These are phyloP conservation scores for Channa striata DNA, from an alignment of 2,797 vertebrate species.

Conservation along the genomic window DNA sequence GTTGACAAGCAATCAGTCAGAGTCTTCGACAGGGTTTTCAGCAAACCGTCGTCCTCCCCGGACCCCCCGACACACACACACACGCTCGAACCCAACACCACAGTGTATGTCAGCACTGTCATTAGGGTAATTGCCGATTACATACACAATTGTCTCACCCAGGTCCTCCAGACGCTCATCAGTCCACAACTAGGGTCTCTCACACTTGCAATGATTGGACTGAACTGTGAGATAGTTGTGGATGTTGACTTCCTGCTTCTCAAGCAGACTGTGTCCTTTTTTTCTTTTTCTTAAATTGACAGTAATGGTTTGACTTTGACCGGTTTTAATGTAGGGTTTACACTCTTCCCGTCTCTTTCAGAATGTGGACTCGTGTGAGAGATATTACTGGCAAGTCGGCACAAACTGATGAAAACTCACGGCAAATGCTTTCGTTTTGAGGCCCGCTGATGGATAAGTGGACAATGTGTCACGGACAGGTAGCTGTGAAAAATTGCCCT, in stretches of 20 bases:
- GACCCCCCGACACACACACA: slow-evolving; percentile 48
- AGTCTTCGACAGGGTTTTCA: slow-evolving; percentile 74
- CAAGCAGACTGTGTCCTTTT: slow-evolving; percentile 14
- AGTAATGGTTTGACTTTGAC: slow-evolving; percentile 22
- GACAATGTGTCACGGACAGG: slow-evolving; percentile 73
- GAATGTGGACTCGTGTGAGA: slow-evolving; percentile 38
- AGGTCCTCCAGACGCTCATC: slow-evolving; percentile 55
- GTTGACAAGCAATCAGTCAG: slow-evolving; percentile 84
- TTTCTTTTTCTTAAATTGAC: slow-evolving; percentile 5
- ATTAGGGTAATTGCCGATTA: slow-evolving; percentile 83
- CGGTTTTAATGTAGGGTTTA: slow-evolving; percentile 34
- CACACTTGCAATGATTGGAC: slow-evolving; percentile 23
- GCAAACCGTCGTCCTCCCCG: slow-evolving; percentile 54
- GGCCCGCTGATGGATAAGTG: slow-evolving; percentile 73
- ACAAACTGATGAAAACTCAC: slow-evolving; percentile 62
- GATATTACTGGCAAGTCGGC: slow-evolving; percentile 41
- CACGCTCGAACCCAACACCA: slow-evolving; percentile 64
- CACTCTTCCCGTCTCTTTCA: slow-evolving; percentile 10
- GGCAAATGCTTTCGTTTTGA: slow-evolving; percentile 70
- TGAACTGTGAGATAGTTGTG: slow-evolving; percentile 12
- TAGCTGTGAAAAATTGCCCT: slow-evolving; percentile 75
- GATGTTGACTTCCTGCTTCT: slow-evolving; percentile 45
- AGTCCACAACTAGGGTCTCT: slow-evolving; percentile 54
- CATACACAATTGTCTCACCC: slow-evolving; percentile 71
- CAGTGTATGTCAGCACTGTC: slow-evolving; percentile 76